These are phyloP conservation scores for Acanthopleura granulata DNA, from an alignment of 2,888 invertebrate genomes.

Conservation along the genomic window DNA sequence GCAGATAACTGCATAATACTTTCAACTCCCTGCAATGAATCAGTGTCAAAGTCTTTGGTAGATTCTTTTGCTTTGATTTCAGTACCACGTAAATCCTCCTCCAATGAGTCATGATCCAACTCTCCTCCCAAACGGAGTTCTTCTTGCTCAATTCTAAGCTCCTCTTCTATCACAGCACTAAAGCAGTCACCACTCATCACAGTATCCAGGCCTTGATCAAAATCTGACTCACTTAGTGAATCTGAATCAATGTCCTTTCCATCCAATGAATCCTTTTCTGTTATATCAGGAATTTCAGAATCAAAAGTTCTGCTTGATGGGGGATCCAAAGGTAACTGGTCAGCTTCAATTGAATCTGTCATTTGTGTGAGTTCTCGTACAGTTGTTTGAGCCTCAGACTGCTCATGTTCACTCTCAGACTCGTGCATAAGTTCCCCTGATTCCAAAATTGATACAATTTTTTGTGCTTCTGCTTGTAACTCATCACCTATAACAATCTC, in stretches of 20 bases:
- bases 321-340: slow-evolving; percentile 11
- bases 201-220: neutral
- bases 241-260: slow-evolving; percentile 55
- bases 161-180: slow-evolving; percentile 22
- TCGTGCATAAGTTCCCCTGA: slow-evolving; percentile 57
- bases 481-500: slow-evolving; percentile 59
- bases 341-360: slow-evolving; percentile 19
- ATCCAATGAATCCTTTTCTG: slow-evolving; percentile 55
- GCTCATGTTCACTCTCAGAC: slow-evolving; percentile 23
- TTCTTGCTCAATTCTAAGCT: slow-evolving; percentile 13
- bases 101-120: slow-evolving; percentile 57
- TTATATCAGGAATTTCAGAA: slow-evolving; percentile 7
- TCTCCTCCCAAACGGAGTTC: slow-evolving; percentile 23
- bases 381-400: slow-evolving; percentile 29
- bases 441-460: slow-evolving; percentile 66
- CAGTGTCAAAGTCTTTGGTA: slow-evolving; percentile 49
- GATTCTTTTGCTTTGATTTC: slow-evolving; percentile 41
- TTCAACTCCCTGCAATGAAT: slow-evolving; percentile 50
- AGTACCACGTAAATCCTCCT: slow-evolving; percentile 48
- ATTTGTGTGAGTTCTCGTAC: neutral
- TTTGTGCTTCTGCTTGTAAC: slow-evolving; percentile 66
- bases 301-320: slow-evolving; percentile 7
- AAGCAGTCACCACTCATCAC: slow-evolving; percentile 16
- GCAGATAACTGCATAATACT: slow-evolving; percentile 57
- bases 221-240: slow-evolving; percentile 53